Evolutionary conservation across 2,888 invertebrate genomes (phyloP).

Genomic region (Epistrophe grossulariae): DNA sequence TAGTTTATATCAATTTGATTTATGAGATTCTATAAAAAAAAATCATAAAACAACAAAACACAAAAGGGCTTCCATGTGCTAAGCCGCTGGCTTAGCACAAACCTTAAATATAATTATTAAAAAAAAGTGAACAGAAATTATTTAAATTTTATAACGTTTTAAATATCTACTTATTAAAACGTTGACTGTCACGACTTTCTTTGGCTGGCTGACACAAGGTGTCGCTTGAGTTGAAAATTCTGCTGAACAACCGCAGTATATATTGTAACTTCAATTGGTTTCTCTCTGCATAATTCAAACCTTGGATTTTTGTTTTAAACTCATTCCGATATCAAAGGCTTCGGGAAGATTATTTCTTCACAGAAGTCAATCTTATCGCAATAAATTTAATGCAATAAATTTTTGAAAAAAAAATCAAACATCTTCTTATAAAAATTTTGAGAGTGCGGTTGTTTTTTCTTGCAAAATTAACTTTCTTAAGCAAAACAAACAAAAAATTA

Average conservation of each 20-base stretch:
- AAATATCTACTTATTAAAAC: conserved; percentile 66
- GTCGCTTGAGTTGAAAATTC: conserved; percentile 65
- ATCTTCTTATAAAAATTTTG: neutral
- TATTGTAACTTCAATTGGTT: conserved; percentile 72
- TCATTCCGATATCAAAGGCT: conserved; percentile 36
- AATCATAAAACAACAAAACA: conserved; percentile 81
- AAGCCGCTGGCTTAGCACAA: conserved; percentile 75
- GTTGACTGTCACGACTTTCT: conserved; percentile 74
- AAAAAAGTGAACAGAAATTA: conserved; percentile 40
- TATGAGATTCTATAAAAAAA: conserved; percentile 62
- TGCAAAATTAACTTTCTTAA: conserved; percentile 10
- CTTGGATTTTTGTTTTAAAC: neutral
- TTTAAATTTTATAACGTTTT: conserved; percentile 58
- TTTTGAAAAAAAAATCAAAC: neutral
- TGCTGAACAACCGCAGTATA: conserved; percentile 68
- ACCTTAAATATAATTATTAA: conserved; percentile 68
- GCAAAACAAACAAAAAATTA: conserved; percentile 27
- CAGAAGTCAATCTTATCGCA: conserved; percentile 41
- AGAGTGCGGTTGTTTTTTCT: conserved; percentile 40
- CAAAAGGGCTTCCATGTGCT: conserved; percentile 83
- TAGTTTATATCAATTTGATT: conserved; percentile 65
- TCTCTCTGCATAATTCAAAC: neutral
- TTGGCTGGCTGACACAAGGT: conserved; percentile 49
- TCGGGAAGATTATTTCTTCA: conserved; percentile 48
- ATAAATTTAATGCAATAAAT: conserved; percentile 4